Evolutionary conservation across 2,797 vertebrate species (phyloP), one percentile per base, ranked within the genome.

Genomic region (Buceros bicornis): DNA sequence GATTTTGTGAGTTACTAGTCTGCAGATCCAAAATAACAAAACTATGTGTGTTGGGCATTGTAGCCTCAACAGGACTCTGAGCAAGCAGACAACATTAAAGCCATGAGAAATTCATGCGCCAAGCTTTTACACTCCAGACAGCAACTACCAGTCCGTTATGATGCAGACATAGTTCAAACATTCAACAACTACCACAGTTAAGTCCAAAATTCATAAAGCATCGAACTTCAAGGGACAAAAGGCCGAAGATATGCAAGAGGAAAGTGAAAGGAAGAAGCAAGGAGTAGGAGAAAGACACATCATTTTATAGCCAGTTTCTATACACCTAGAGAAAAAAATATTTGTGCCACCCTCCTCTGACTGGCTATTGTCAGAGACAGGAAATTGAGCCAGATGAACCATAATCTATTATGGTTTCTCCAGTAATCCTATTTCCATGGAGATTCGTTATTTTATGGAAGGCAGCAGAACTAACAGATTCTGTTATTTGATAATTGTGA

Each of bases 401-500:
- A 16, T 94, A 96, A 96, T 94, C 78, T 93, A 95, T 92, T 96
- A 70, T 37, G n/a, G 40, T 92, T 91, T 94, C 42, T 92, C 48
- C 42, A 82, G 48, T 97, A 96, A 97, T 93, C 87, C 64, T 82
- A 93, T 96, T 97, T 96, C 83, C 95, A 92, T 57, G 78, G 92
- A 95, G 81, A 94, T 92, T 88, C 87, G 89, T 80, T 95, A 82
- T 94, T 96, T 91, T 94, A 96, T 92, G 82, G 86, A 96, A 91
- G 78, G 87, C 60, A 87, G 60, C 67, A 96, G 84, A 89, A 92
- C 90, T 89, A 93, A 93, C 83, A 96, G 95, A 96, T 96, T 96
- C 78, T 92, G 89, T 94, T 94, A 87, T 89, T 89, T 91, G 92
- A 95, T 96, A 96, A 95, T 92, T 95, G 71, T 95, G 89, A 90